A percentile compares a stretch with the other conserved stretches of the same genome.
phyloP scores from a whole-genome alignment of 2,888 invertebrate genomes.

The Agonopterix subpropinquella region DNA sequence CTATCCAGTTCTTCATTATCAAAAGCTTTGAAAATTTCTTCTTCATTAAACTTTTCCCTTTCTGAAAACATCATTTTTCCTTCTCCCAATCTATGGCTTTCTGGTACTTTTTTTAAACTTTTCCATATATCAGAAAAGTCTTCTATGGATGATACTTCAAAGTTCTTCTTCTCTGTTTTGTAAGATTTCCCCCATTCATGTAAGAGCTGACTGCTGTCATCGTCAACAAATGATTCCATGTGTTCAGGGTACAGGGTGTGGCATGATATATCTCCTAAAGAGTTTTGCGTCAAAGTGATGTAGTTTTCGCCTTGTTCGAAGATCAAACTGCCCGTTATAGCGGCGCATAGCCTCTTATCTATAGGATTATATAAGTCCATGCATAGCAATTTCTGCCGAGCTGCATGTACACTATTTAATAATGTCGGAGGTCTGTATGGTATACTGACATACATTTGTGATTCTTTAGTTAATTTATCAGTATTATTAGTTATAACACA shows the following conservation, averaged over 20 bases:
- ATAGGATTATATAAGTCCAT: slow-evolving; percentile 45
- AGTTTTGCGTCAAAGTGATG: slow-evolving; percentile 49
- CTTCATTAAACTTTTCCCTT: slow-evolving; percentile 32
- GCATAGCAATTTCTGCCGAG: slow-evolving; percentile 41
- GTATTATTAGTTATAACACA: slow-evolving; percentile 50
- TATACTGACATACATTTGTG: slow-evolving; percentile 34
- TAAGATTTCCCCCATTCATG: slow-evolving; percentile 48
- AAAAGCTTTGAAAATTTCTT: slow-evolving; percentile 44
- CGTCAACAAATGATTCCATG: slow-evolving; percentile 41
- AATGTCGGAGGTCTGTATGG: slow-evolving; percentile 59
- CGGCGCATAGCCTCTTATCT: slow-evolving; percentile 39
- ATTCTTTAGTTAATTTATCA: slow-evolving; percentile 25
- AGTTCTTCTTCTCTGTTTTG: slow-evolving; percentile 25
- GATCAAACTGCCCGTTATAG: slow-evolving; percentile 43
- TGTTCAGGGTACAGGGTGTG: slow-evolving; percentile 47
- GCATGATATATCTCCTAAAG: slow-evolving; percentile 57
- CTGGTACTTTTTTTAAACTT: slow-evolving; percentile 39
- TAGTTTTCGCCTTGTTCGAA: slow-evolving; percentile 42
- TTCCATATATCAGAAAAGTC: slow-evolving; percentile 45
- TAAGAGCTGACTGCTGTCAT: slow-evolving; percentile 40
- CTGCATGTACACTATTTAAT: slow-evolving; percentile 38
- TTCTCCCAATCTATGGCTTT: slow-evolving; percentile 30
- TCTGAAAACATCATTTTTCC: slow-evolving; percentile 13
- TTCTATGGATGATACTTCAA: slow-evolving; percentile 39
- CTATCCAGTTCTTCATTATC: slow-evolving; percentile 46